Conservation (phyloP, 2,888 invertebrate genomes). For the Terebella lapidaria region DNA sequence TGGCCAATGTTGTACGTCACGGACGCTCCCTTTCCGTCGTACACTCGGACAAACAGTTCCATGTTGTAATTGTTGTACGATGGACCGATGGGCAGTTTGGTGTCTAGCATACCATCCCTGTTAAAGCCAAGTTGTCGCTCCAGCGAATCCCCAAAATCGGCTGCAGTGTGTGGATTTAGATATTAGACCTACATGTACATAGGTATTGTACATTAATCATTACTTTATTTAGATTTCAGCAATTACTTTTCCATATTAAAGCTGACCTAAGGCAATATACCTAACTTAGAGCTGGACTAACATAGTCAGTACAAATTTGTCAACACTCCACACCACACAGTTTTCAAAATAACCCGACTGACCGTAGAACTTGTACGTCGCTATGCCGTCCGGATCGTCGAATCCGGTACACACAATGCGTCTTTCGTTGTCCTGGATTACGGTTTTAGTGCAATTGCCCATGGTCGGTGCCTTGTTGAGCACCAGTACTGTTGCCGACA, state of each 20-base stretch:
- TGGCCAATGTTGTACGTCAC: constrained; percentile 18
- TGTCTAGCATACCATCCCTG: background rate
- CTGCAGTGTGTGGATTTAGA: too few relatives aligned
- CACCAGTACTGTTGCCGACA: background rate
- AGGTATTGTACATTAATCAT: too few relatives aligned
- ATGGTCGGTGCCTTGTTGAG: background rate
- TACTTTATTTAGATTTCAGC: too few relatives aligned
- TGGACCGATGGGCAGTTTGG: constrained; percentile 30
- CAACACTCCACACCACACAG: too few relatives aligned
- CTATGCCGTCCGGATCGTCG: background rate
- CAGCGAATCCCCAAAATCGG: background rate
- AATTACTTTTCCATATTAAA: too few relatives aligned
- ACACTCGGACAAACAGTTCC: constrained; percentile 25
- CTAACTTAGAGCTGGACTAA: too few relatives aligned
- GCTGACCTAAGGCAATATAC: too few relatives aligned
- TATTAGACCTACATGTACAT: too few relatives aligned
- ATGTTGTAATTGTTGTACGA: constrained; percentile 26
- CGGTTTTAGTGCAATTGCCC: background rate
- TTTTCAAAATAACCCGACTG: too few relatives aligned
- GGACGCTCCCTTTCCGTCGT: constrained; percentile 28
- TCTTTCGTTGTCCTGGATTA: background rate
- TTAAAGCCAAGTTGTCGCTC: background rate
- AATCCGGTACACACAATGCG: background rate
- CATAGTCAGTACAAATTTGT: too few relatives aligned
- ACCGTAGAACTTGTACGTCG: background rate